Evolutionary conservation across 2,797 vertebrate genomes (phyloP).

Genomic region (Muscicapa comitata): DNA sequence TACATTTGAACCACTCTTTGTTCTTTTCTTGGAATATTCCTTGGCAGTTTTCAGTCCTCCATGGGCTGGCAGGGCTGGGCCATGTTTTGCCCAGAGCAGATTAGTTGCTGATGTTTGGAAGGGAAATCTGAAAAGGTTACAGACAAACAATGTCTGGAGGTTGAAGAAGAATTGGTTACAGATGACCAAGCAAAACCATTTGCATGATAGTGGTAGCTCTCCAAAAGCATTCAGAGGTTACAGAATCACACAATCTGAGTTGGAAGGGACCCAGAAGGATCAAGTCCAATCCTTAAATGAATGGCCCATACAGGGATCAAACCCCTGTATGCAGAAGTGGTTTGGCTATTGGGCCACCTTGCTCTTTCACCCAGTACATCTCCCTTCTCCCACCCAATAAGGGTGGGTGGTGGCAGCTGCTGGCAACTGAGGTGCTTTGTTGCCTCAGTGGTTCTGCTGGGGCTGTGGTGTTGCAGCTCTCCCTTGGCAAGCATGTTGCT

Average conservation of each 20-base stretch:
- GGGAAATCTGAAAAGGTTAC: neutral
- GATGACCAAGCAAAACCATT: neutral
- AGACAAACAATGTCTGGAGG: neutral
- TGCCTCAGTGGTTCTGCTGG: neutral
- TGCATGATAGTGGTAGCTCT: neutral
- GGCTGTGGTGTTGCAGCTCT: neutral
- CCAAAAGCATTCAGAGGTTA: neutral
- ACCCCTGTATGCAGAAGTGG: accelerated
- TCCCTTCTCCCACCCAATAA: neutral
- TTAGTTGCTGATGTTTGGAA: neutral
- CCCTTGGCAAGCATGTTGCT: neutral
- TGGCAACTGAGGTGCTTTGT: neutral
- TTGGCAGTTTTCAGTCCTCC: neutral
- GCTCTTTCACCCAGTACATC: neutral
- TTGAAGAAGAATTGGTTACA: neutral
- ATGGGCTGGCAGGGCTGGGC: neutral
- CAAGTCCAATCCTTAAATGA: neutral
- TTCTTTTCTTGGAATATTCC: neutral
- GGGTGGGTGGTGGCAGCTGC: neutral
- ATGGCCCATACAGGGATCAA: neutral
- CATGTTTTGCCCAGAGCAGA: neutral
- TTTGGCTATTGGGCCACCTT: neutral
- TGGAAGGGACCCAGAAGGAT: neutral
- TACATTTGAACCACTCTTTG: neutral
- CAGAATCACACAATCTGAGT: neutral